Percentiles rank a stretch among this genome's conserved stretches.
These are phyloP conservation scores for Vollenhovia emeryi DNA, from an alignment of 1,140 invertebrate genomes.

Conservation along the genomic window DNA sequence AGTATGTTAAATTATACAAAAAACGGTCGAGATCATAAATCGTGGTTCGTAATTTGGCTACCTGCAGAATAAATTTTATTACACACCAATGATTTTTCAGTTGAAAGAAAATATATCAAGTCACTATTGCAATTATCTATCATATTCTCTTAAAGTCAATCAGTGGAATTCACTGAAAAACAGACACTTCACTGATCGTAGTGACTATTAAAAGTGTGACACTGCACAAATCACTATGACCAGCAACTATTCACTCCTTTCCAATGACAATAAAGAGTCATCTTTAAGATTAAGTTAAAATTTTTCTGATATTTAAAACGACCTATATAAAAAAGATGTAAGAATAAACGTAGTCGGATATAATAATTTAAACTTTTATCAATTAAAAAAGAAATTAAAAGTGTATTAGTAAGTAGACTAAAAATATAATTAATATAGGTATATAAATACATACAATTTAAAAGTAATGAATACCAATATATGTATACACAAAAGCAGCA, in stretches of 20 bases:
- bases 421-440: background rate
- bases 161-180: too few species aligned
- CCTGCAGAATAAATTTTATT: conserved; percentile 12
- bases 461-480: background rate
- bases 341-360: background rate
- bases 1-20: conserved; percentile 3
- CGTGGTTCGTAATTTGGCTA: background rate
- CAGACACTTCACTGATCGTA: too few species aligned
- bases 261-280: too few species aligned
- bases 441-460: too few species aligned
- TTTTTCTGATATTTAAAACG: background rate
- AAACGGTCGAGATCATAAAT: background rate
- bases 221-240: too few species aligned
- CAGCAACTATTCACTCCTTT: too few species aligned
- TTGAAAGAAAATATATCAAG: background rate
- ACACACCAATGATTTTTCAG: background rate
- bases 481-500: background rate
- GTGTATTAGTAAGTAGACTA: background rate
- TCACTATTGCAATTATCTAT: background rate
- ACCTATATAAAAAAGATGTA: background rate
- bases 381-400: background rate
- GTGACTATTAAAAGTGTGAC: too few species aligned
- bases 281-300: background rate
- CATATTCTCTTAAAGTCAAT: too few species aligned
- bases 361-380: background rate